phyloP scores from a whole-genome alignment of 2,888 invertebrate genomes.

The Orthosia cruda region DNA sequence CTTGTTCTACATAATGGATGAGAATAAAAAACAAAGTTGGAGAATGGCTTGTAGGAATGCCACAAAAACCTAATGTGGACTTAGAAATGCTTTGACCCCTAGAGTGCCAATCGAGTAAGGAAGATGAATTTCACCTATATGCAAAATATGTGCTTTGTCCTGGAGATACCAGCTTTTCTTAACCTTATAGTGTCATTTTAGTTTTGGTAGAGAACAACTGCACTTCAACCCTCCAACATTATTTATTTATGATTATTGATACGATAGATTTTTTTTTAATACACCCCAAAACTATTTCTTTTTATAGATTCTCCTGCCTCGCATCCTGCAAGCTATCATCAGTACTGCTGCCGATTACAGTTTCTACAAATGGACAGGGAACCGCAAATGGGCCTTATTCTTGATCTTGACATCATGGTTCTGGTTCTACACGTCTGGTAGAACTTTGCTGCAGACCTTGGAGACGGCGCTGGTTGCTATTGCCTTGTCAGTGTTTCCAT shows the following conservation, averaged over 20 bases:
- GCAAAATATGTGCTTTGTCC: too few species aligned
- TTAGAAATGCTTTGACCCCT: too few species aligned
- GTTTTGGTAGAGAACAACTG: too few species aligned
- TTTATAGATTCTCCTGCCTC: constrained; percentile 94
- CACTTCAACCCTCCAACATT: too few species aligned
- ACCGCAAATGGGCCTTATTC: constrained; percentile 95
- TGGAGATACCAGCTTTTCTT: too few species aligned
- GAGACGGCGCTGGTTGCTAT: constrained; percentile 96
- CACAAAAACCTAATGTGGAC: not conserved
- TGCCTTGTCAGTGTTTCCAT: constrained; percentile 95
- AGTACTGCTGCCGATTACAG: constrained; percentile 95
- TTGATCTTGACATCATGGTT: constrained; percentile 96
- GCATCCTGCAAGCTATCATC: constrained; percentile 95
- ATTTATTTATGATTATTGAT: not conserved
- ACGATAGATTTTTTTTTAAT: not conserved
- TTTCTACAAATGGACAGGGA: constrained; percentile 94
- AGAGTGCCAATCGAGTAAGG: too few species aligned
- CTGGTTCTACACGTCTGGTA: constrained; percentile 97
- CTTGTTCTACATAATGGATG: not conserved
- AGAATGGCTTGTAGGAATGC: not conserved
- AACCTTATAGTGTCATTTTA: too few species aligned
- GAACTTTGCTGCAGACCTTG: constrained; percentile 97
- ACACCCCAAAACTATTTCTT: not conserved
- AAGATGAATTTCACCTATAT: too few species aligned
- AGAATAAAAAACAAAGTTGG: not conserved